Percentiles rank a stretch among this genome's conserved stretches.
phyloP scores from a whole-genome alignment of 2,888 invertebrate genomes.

The Phengaris alcon region DNA sequence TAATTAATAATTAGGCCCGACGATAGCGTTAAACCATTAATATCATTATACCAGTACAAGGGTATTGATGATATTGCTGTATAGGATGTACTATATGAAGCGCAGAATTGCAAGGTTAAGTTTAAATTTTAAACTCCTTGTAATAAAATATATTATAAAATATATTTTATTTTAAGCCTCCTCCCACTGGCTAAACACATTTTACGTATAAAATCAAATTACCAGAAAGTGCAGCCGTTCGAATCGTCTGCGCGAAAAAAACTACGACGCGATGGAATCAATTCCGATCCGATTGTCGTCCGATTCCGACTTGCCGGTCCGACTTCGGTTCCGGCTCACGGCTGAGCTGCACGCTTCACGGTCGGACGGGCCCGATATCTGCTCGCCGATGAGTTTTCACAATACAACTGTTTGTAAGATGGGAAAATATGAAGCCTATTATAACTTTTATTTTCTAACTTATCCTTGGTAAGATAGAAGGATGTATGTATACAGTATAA shows the following conservation, averaged over 20 bases:
- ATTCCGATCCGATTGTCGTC: constrained; percentile 10
- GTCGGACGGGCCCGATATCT: not conserved
- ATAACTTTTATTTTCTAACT: not conserved
- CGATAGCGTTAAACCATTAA: too few relatives aligned
- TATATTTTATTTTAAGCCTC: too few relatives aligned
- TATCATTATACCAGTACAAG: too few relatives aligned
- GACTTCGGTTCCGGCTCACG: not conserved
- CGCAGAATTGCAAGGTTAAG: too few relatives aligned
- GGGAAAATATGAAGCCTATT: not conserved
- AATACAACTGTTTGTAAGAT: not conserved
- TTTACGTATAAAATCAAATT: not conserved
- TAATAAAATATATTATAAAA: too few relatives aligned
- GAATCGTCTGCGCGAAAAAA: constrained; percentile 10
- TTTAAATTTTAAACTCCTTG: too few relatives aligned
- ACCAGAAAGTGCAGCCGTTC: not conserved
- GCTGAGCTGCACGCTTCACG: not conserved
- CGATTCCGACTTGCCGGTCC: constrained; percentile 2
- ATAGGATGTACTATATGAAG: too few relatives aligned
- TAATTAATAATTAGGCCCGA: constrained; percentile 5
- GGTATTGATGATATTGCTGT: too few relatives aligned
- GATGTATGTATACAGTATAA: not conserved
- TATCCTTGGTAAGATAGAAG: not conserved
- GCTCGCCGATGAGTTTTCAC: constrained; percentile 5
- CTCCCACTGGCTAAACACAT: not conserved
- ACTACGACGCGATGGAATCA: constrained; percentile 4